A percentile compares a stretch with the other conserved stretches of the same genome.
Conservation (phyloP, 2,113 vertebrate genomes). For the Calonectris borealis region DNA sequence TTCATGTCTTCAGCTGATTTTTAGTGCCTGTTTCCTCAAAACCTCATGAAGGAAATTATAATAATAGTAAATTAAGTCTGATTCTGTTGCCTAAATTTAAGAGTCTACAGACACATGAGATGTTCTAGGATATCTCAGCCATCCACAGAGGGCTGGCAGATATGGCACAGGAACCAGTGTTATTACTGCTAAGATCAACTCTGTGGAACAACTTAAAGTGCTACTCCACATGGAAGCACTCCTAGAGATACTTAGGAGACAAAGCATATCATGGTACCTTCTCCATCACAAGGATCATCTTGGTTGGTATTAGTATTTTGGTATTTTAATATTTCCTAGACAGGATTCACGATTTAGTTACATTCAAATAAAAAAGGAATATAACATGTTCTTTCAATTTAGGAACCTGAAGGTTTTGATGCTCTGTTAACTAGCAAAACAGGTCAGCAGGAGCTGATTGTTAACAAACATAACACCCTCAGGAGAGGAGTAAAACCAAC, state of each 20-base stretch:
- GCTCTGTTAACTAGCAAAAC: neutral
- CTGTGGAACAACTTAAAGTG: neutral
- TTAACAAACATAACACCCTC: slow-evolving; percentile 52
- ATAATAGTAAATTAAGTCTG: neutral
- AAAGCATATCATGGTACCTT: neutral
- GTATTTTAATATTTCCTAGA: neutral
- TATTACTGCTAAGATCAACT: neutral
- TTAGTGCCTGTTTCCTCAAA: neutral
- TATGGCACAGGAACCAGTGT: neutral
- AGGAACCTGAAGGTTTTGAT: neutral
- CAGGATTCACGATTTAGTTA: neutral
- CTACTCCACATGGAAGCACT: neutral
- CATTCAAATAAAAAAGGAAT: neutral
- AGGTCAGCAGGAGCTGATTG: slow-evolving; percentile 45
- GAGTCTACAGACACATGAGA: neutral
- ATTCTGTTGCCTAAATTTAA: neutral
- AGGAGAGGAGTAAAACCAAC: slow-evolving; percentile 58
- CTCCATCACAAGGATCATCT: neutral
- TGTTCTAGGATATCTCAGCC: neutral
- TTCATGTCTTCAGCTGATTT: neutral
- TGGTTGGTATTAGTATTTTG: neutral
- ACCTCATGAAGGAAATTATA: neutral
- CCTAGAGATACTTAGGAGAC: neutral
- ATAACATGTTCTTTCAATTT: neutral
- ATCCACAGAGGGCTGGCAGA: neutral